phyloP scores from a whole-genome alignment of 2,888 invertebrate species.

The Melikaiella ostensackeni region DNA sequence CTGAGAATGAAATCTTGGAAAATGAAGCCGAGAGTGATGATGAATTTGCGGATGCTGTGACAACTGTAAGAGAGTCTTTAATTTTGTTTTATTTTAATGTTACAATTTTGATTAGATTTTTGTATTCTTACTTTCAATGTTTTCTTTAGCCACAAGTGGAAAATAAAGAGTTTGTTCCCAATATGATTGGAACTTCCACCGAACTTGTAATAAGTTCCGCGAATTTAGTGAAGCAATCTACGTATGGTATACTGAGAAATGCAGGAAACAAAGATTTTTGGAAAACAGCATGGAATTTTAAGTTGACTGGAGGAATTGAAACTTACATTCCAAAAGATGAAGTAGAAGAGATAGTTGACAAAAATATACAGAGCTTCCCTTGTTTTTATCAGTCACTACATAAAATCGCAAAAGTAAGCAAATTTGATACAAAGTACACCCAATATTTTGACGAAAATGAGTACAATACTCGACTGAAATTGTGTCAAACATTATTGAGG shows the following conservation, averaged over 20 bases:
- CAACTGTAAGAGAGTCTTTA: slow-evolving; percentile 76
- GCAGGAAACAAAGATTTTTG: slow-evolving; percentile 74
- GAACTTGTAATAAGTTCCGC: slow-evolving; percentile 78
- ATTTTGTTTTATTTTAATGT: slow-evolving; percentile 18
- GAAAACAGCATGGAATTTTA: slow-evolving; percentile 72
- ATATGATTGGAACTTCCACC: slow-evolving; percentile 72
- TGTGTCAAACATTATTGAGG: slow-evolving; percentile 73
- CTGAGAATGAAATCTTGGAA: slow-evolving; percentile 60
- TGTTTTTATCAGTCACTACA: slow-evolving; percentile 75
- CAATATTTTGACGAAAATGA: slow-evolving; percentile 72
- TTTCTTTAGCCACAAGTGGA: slow-evolving; percentile 64
- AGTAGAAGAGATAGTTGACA: slow-evolving; percentile 46
- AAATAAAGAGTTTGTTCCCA: slow-evolving; percentile 71
- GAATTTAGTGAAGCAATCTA: slow-evolving; percentile 73
- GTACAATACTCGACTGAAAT: slow-evolving; percentile 69
- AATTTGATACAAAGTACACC: slow-evolving; percentile 71
- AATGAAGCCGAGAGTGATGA: slow-evolving; percentile 79
- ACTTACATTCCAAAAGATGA: slow-evolving; percentile 55
- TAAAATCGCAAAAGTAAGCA: slow-evolving; percentile 67
- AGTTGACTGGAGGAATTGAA: slow-evolving; percentile 54
- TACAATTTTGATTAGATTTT: neutral
- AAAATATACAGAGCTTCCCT: slow-evolving; percentile 71
- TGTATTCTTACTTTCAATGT: slow-evolving; percentile 37
- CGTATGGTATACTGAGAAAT: slow-evolving; percentile 74
- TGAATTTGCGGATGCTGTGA: slow-evolving; percentile 80